Evolutionary conservation across 2,888 invertebrate genomes (phyloP).

Genomic region (Drosophila mimica): DNA sequence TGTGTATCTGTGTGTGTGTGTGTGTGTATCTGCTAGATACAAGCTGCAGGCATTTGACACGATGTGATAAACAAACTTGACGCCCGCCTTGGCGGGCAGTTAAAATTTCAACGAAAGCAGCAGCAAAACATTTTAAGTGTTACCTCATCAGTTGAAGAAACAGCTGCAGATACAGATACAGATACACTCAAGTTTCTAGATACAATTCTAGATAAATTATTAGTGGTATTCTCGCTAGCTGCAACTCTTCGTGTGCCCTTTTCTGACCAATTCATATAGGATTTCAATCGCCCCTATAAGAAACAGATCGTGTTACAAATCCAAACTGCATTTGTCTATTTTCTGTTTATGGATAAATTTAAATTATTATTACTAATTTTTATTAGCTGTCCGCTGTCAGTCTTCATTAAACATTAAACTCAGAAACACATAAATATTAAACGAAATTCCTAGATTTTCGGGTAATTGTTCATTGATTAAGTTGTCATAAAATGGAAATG

Average conservation of each 20-base stretch:
- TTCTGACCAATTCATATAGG: slow-evolving; percentile 25
- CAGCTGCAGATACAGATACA: slow-evolving; percentile 1
- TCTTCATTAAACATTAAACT: slow-evolving; percentile 66
- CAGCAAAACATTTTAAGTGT: slow-evolving; percentile 43
- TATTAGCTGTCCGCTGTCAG: slow-evolving; percentile 61
- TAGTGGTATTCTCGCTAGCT: slow-evolving; percentile 1
- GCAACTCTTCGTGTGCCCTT: background rate
- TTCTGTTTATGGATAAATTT: slow-evolving; percentile 43
- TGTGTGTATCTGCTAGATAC: slow-evolving; percentile 65
- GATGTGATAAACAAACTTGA: slow-evolving; percentile 78
- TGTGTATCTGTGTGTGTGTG: slow-evolving; percentile 7
- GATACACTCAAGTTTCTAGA: slow-evolving; percentile 9
- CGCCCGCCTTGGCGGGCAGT: slow-evolving; percentile 66
- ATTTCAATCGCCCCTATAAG: slow-evolving; percentile 50
- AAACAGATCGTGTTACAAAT: slow-evolving; percentile 60
- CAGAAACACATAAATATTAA: slow-evolving; percentile 28
- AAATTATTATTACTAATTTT: slow-evolving; percentile 34
- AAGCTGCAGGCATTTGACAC: slow-evolving; percentile 74
- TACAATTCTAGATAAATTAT: slow-evolving; percentile 8
- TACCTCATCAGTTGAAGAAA: slow-evolving; percentile 63
- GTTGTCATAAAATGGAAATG: slow-evolving; percentile 33
- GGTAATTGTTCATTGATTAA: slow-evolving; percentile 61
- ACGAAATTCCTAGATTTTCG: slow-evolving; percentile 39
- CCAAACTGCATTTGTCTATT: slow-evolving; percentile 9
- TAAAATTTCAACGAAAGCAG: slow-evolving; percentile 50